phyloP scores from a whole-genome alignment of 1,140 invertebrate species.

The Pseudomyrmex gracilis region DNA sequence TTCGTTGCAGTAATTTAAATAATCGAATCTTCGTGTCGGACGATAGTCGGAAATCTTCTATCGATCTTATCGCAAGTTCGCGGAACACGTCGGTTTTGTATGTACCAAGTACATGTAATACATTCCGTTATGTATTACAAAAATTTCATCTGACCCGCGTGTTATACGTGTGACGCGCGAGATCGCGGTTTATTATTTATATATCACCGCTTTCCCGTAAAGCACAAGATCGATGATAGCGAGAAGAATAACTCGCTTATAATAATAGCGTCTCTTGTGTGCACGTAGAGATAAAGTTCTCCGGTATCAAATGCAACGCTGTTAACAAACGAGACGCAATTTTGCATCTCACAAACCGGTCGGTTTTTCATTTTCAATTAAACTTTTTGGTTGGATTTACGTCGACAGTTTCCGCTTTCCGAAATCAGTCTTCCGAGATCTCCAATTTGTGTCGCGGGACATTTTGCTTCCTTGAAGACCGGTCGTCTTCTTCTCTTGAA shows the following conservation, averaged over 20 bases:
- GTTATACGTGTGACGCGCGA: slow-evolving; percentile 17
- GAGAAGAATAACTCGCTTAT: slow-evolving; percentile 30
- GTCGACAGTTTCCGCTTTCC: not conserved
- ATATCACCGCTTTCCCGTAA: slow-evolving; percentile 21
- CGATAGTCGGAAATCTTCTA: not conserved
- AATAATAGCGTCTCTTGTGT: slow-evolving; percentile 33
- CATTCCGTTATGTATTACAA: not conserved
- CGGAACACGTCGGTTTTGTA: not conserved
- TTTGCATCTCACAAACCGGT: not conserved
- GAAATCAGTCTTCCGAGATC: slow-evolving; percentile 2
- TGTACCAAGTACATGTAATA: no score
- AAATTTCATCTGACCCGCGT: slow-evolving; percentile 13
- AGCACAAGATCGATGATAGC: slow-evolving; percentile 33
- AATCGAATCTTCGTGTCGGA: slow-evolving; percentile 19
- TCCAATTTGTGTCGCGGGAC: not conserved
- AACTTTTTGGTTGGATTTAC: not conserved
- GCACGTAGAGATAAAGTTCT: not conserved
- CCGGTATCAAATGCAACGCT: no score
- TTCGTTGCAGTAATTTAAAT: not conserved
- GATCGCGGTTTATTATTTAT: slow-evolving; percentile 44
- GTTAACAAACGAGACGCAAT: no score
- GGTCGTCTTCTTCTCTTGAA: not conserved
- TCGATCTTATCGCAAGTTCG: not conserved
- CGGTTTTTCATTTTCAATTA: not conserved
- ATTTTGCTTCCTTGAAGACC: slow-evolving; percentile 1